phyloP scores from a whole-genome alignment of 2,797 vertebrate genomes.

The Ptychobarbus kaznakovi region DNA sequence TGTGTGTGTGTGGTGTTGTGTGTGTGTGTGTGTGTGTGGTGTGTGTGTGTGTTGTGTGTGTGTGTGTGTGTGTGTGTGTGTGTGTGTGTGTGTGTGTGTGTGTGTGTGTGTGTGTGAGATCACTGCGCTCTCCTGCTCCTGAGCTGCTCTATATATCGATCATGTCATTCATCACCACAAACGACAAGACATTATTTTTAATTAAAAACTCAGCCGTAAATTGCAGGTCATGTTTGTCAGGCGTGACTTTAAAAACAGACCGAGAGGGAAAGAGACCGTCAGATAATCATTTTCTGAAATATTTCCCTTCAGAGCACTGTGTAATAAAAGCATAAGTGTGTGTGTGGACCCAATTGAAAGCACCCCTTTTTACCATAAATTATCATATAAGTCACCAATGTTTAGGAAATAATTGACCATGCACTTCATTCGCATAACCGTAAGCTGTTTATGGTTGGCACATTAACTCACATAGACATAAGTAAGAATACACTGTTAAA shows the following conservation, averaged over 20 bases:
- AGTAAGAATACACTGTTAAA: not conserved
- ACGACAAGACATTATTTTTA: conserved; percentile 91
- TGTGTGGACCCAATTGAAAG: not conserved
- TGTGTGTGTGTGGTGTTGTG: too few species aligned
- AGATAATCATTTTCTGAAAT: not conserved
- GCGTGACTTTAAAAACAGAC: conserved; percentile 74
- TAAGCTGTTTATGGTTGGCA: not conserved
- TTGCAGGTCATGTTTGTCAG: conserved; percentile 79
- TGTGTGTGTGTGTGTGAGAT: conserved; percentile 60
- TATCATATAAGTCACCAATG: not conserved
- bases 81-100: conserved; percentile 6
- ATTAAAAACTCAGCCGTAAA: conserved; percentile 92
- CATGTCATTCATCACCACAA: conserved; percentile 84
- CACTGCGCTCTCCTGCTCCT: conserved; percentile 68
- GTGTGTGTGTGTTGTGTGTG: not conserved
- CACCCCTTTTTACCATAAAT: not conserved
- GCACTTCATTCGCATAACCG: not conserved
- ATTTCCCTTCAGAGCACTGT: not conserved
- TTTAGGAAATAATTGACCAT: not conserved
- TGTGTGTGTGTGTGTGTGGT: too few species aligned
- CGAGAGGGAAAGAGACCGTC: not conserved
- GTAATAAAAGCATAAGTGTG: not conserved
- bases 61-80: not conserved
- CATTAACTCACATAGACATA: not conserved
- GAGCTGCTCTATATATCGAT: conserved; percentile 79